These are phyloP conservation scores for Geotria australis DNA, from an alignment of 2,797 vertebrate genomes.

Conservation along the genomic window DNA sequence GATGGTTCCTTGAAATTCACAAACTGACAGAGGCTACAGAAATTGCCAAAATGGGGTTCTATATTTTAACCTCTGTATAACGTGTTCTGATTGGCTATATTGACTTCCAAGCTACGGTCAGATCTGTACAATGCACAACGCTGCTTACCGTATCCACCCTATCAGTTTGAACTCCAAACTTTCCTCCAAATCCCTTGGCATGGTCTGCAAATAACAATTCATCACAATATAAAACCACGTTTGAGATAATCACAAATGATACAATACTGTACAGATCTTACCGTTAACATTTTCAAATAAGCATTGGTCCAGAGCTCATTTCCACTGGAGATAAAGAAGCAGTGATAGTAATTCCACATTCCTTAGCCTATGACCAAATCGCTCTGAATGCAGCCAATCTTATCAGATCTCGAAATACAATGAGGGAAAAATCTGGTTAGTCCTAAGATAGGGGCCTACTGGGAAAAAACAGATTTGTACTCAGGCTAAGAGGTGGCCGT, in stretches of 20 bases:
- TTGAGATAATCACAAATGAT: not conserved
- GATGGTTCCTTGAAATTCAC: too few relatives aligned
- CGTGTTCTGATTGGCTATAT: too few relatives aligned
- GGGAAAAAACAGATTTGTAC: too few relatives aligned
- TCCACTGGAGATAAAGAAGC: not conserved
- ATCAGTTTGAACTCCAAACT: constrained; percentile 50
- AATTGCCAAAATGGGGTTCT: too few relatives aligned
- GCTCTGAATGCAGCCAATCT: not conserved
- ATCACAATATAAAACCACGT: not conserved
- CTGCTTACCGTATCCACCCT: constrained; percentile 61
- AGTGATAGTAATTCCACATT: not conserved
- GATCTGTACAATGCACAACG: not conserved
- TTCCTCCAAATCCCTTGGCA: constrained; percentile 60
- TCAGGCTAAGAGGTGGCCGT: too few relatives aligned
- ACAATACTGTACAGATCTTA: not conserved
- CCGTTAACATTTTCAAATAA: not conserved
- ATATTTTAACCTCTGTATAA: too few relatives aligned
- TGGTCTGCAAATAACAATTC: constrained; percentile 23
- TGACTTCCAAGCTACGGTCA: too few relatives aligned
- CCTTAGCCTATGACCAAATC: not conserved
- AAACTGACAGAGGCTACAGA: too few relatives aligned
- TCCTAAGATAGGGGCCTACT: too few relatives aligned
- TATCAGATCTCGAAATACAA: too few relatives aligned
- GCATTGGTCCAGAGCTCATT: not conserved
- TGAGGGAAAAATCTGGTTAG: too few relatives aligned